Percentiles rank a stretch among this genome's conserved stretches.
Conservation (phyloP, 2,113 vertebrate species). For the Oncorhynchus tshawytscha region DNA sequence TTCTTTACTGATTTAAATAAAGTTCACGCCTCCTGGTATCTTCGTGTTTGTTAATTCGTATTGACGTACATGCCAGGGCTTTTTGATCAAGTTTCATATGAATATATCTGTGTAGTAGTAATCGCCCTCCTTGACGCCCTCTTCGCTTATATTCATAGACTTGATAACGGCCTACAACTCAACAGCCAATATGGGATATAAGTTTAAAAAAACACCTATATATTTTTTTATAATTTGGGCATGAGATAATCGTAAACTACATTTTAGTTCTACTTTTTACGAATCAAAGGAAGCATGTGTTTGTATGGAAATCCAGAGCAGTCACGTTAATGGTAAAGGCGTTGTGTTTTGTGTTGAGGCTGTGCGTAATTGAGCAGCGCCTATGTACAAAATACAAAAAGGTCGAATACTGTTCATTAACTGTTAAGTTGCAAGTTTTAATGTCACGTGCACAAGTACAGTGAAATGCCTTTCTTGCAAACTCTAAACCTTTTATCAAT, state of each 20-base stretch:
- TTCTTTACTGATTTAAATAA: conserved; percentile 33
- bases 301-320: not conserved
- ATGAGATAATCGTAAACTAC: not conserved
- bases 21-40: conserved; percentile 26
- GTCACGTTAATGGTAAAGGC: no score
- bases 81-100: conserved; percentile 42
- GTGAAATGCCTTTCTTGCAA: no score
- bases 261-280: not conserved
- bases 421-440: not conserved
- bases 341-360: no score
- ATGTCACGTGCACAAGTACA: not conserved
- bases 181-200: conserved; percentile 21
- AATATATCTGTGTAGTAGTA: not conserved
- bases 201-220: conserved; percentile 61
- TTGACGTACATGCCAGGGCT: conserved; percentile 2
- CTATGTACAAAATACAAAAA: not conserved
- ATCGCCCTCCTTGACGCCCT: not conserved
- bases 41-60: conserved; percentile 17
- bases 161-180: conserved; percentile 2
- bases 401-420: not conserved
- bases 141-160: no score
- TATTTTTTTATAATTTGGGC: not conserved
- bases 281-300: not conserved
- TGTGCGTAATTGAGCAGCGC: not conserved
- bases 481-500: no score